A percentile compares a stretch with the other conserved stretches of the same genome.
Conservation (phyloP, 1,140 invertebrate species). For the Diachasma alloeum region DNA sequence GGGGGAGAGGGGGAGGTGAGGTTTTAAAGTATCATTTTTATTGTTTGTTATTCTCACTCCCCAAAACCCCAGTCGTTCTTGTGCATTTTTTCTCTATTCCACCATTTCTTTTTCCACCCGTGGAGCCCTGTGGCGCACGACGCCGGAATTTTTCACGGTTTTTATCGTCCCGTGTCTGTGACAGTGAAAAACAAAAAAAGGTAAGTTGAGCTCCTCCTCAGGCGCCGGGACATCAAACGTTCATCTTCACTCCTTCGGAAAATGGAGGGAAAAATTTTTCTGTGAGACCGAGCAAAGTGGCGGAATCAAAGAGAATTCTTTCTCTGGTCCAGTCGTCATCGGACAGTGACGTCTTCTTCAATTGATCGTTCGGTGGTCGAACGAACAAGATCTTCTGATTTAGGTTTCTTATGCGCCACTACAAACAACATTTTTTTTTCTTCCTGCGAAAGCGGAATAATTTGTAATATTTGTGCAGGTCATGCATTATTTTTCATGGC, state of each 20-base stretch:
- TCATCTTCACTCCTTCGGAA: neutral
- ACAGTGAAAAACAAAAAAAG: neutral
- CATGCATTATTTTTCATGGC: no score
- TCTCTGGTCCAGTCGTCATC: neutral
- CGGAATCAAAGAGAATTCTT: neutral
- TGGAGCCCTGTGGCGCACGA: neutral
- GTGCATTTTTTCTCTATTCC: neutral
- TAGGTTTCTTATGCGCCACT: no score
- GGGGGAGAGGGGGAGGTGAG: neutral
- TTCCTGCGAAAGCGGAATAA: no score
- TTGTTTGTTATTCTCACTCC: neutral
- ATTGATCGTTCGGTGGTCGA: no score
- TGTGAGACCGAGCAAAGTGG: neutral
- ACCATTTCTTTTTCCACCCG: neutral
- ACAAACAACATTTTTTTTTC: no score
- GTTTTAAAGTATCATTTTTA: neutral
- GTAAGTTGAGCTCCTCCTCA: neutral
- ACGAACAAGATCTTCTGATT: no score
- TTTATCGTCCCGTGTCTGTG: neutral
- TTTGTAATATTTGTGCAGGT: no score
- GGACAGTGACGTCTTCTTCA: neutral
- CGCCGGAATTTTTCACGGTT: neutral
- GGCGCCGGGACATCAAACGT: constrained; percentile 4
- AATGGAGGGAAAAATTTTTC: neutral
- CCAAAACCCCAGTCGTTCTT: neutral